A percentile compares a stretch with the other conserved stretches of the same genome.
These are phyloP conservation scores for Phenganax marumi DNA, from an alignment of 92 coral and sea anemone genomes.

Conservation along the genomic window DNA sequence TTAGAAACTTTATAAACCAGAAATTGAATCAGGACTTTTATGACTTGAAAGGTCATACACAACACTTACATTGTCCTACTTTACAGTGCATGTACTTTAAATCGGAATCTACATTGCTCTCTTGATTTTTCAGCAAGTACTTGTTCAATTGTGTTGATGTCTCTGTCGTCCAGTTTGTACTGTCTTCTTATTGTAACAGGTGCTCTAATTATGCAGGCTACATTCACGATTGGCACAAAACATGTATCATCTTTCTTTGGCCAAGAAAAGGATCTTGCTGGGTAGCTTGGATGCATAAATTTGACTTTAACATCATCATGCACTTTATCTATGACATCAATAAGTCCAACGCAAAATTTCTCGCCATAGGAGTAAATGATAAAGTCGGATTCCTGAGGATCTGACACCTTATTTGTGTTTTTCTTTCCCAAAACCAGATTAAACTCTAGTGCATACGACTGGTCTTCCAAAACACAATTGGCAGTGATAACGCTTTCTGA, in stretches of 20 bases:
- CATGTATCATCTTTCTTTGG: constrained; percentile 48
- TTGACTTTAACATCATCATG: constrained; percentile 46
- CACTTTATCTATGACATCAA: constrained; percentile 34
- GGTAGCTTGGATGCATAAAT: constrained; percentile 52
- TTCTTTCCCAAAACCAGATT: constrained; percentile 43
- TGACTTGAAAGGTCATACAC: not conserved
- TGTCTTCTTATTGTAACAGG: constrained; percentile 53
- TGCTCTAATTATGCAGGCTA: constrained; percentile 37
- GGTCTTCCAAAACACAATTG: constrained; percentile 37
- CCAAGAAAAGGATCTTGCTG: constrained; percentile 42
- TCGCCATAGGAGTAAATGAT: constrained; percentile 42
- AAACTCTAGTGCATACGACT: constrained; percentile 33
- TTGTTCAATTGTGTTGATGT: constrained; percentile 43
- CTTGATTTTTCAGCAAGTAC: constrained; percentile 27
- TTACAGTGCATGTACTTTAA: not conserved
- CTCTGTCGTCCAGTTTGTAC: constrained; percentile 45
- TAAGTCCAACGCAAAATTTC: constrained; percentile 38
- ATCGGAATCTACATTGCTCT: not conserved
- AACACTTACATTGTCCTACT: constrained; percentile 13
- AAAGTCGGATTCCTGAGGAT: constrained; percentile 33
- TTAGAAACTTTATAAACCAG: constrained; percentile 9
- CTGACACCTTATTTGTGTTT: constrained; percentile 23
- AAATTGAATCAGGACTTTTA: not conserved
- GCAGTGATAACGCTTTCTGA: constrained; percentile 38
- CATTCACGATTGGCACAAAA: constrained; percentile 41